Evolutionary conservation across 2,888 invertebrate genomes (phyloP).

Genomic region (Cordilura impudica): DNA sequence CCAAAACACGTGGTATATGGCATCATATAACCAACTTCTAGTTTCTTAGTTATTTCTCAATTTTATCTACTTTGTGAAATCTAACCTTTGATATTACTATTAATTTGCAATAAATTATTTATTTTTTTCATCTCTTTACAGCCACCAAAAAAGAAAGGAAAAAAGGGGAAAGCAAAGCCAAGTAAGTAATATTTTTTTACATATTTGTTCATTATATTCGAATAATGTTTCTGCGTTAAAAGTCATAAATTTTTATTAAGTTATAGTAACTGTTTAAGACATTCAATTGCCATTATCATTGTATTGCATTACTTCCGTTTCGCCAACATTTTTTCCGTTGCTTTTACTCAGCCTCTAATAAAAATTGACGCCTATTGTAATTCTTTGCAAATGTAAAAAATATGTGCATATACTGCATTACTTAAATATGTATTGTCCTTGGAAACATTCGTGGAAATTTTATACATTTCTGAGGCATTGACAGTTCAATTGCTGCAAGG

Average conservation of each 20-base stretch:
- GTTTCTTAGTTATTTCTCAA: too few relatives aligned
- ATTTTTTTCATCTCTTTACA: slow-evolving; percentile 63
- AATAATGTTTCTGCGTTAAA: not conserved
- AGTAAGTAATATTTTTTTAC: slow-evolving; percentile 69
- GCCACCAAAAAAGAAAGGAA: slow-evolving; percentile 77
- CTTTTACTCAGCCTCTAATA: not conserved
- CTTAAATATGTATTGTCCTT: slow-evolving; percentile 3
- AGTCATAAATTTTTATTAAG: not conserved
- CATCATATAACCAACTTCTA: too few relatives aligned
- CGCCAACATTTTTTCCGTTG: not conserved
- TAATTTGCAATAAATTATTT: not conserved
- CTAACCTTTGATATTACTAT: too few relatives aligned
- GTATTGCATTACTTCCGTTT: slow-evolving; percentile 10
- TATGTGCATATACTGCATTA: not conserved
- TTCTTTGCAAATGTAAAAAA: not conserved
- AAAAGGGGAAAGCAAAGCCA: slow-evolving; percentile 76
- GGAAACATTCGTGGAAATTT: not conserved
- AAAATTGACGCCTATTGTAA: not conserved
- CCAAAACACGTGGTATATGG: too few relatives aligned
- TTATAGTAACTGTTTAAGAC: not conserved
- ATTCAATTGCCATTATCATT: slow-evolving; percentile 5
- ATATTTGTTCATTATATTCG: not conserved
- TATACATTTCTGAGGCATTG: slow-evolving; percentile 14
- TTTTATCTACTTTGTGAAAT: not conserved
- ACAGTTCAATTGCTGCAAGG: not conserved